Evolutionary conservation across 2,113 vertebrate genomes (phyloP), one percentile per base, ranked within the genome.

Genomic region (Aramus guarauna): DNA sequence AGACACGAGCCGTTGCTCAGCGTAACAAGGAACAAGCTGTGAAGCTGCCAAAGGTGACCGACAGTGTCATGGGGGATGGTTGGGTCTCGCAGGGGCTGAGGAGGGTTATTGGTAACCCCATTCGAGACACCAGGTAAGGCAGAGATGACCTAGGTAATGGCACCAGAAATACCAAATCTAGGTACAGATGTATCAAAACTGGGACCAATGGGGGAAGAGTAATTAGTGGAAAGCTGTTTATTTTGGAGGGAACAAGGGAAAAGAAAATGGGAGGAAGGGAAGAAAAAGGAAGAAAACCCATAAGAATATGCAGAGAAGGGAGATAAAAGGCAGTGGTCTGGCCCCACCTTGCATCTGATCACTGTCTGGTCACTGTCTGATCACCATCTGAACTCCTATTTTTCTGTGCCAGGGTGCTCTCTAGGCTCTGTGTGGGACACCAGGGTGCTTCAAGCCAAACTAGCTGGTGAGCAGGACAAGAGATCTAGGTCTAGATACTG

Each of bases 1-100:
- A 3, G 27, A n/a, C 43, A 59, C 0, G 5, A 76, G 16, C 58
- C 0, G 0, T 58, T 39, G 63, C 36, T 83, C 20, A 41, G 29
- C 10, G 12, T 18, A 58, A 52, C 36, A 83, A 77, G 20, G 8
- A 82, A 52, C 43, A 59, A 58, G 2, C 24, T 47, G 24, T 34
- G 48, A 87, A 62, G 30, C 24, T 81, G 69, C 34, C 39, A 75
- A 68, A 81, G 75, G 24, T 62, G 39, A 67, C 37, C 7, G 5
- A 32, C 12, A 62, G 26, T 19, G 12, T 39, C 4, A 1, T 0
- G 3, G 74, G 11, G 24, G 30, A 36, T 9, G 24, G 11, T 41
- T 2, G 16, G 24, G 14, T 75, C n/a, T 86, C 30, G 53, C 16
- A 30, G 15, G 37, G 43, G 17, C 16, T 19, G 23, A 36, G 16